Conservation (phyloP, 1,140 invertebrate genomes). For the Drosophila punjabiensis region DNA sequence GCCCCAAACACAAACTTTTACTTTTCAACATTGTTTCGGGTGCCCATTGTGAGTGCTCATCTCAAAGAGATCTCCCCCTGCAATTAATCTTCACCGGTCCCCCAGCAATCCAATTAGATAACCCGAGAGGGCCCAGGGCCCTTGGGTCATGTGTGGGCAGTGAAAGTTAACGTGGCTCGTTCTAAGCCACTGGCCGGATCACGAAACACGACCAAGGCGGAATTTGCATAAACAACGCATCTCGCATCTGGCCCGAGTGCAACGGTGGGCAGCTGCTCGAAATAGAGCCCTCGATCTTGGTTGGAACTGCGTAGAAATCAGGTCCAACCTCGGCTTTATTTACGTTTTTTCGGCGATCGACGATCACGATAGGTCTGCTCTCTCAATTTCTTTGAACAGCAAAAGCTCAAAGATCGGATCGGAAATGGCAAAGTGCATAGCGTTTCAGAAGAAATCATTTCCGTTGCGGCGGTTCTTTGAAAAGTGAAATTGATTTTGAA, state of each 20-base stretch:
- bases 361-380: slow-evolving; percentile 1
- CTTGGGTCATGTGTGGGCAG: slow-evolving; percentile 51
- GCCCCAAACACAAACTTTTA: slow-evolving; percentile 72
- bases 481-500: background rate
- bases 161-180: slow-evolving; percentile 64
- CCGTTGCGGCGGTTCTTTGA: background rate
- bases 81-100: slow-evolving; percentile 67
- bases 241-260: slow-evolving; percentile 22
- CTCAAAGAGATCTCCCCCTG: slow-evolving; percentile 62
- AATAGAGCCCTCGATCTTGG: slow-evolving; percentile 19
- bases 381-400: background rate
- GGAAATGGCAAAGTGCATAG: slow-evolving; percentile 20
- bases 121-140: slow-evolving; percentile 24
- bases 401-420: background rate
- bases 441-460: background rate
- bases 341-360: background rate
- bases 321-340: slow-evolving; percentile 22
- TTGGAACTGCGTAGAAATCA: slow-evolving; percentile 57
- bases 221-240: slow-evolving; percentile 67
- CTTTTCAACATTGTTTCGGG: slow-evolving; percentile 65
- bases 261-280: slow-evolving; percentile 15
- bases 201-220: slow-evolving; percentile 18
- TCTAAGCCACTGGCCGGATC: slow-evolving; percentile 58
- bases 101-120: slow-evolving; percentile 65
- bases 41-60: slow-evolving; percentile 45